Evolutionary conservation across 1,140 invertebrate genomes (phyloP).

Genomic region (Sinella curviseta): DNA sequence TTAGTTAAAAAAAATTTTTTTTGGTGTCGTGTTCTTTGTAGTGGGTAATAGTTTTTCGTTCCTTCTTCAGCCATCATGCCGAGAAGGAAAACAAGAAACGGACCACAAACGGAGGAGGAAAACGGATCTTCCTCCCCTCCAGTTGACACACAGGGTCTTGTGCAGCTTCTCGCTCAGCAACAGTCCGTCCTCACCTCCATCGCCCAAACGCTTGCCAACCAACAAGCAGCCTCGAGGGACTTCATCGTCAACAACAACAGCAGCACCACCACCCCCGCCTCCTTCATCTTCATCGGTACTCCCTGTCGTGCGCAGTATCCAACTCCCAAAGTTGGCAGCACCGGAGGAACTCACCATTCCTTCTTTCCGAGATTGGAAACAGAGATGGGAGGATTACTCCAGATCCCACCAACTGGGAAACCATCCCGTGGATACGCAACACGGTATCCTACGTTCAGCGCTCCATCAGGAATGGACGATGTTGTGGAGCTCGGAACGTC

Average conservation of each 20-base stretch:
- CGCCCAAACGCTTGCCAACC: neutral
- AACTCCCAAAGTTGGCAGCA: neutral
- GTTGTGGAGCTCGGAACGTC: neutral
- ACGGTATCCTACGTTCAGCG: neutral
- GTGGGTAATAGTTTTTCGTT: neutral
- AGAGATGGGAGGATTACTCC: neutral
- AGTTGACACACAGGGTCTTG: neutral
- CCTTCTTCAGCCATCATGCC: neutral
- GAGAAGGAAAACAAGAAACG: too few relatives aligned
- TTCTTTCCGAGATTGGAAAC: neutral
- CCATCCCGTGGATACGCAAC: neutral
- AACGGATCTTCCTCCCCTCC: too few relatives aligned
- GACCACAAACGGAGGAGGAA: too few relatives aligned
- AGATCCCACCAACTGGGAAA: neutral
- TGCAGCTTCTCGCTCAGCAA: neutral
- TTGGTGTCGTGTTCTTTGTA: neutral
- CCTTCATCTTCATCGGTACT: neutral
- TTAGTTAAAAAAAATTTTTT: too few relatives aligned
- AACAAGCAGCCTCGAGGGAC: too few relatives aligned
- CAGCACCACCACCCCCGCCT: neutral
- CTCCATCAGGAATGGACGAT: slow-evolving; percentile 3
- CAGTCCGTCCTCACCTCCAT: neutral
- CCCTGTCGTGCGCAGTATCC: neutral
- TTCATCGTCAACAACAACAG: neutral
- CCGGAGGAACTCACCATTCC: neutral